A percentile compares a stretch with the other conserved stretches of the same genome.
These are phyloP conservation scores for Bovichtus variegatus DNA, from an alignment of 2,797 vertebrate species.

Conservation along the genomic window DNA sequence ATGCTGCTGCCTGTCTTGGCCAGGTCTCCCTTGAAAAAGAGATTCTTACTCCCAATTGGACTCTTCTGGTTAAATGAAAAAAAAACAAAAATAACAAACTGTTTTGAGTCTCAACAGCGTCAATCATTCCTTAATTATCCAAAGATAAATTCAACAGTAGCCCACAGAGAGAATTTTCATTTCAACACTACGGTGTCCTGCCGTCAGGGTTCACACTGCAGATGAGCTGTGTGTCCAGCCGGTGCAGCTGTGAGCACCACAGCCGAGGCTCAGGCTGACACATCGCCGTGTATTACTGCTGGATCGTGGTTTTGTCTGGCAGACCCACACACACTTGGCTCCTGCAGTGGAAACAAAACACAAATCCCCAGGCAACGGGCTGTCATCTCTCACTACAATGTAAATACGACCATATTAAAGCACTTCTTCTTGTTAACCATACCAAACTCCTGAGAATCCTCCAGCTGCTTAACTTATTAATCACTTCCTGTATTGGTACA, in stretches of 20 bases:
- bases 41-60: too few species aligned
- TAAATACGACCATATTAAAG: slow-evolving; percentile 82
- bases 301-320: slow-evolving; percentile 69
- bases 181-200: slow-evolving; percentile 6
- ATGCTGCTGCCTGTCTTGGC: too few species aligned
- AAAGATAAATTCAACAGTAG: not conserved
- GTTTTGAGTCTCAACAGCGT: not conserved
- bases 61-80: too few species aligned
- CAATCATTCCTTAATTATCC: not conserved
- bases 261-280: slow-evolving; percentile 63
- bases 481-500: slow-evolving; percentile 79
- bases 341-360: slow-evolving; percentile 74
- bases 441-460: slow-evolving; percentile 61
- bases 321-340: slow-evolving; percentile 73
- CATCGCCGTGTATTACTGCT: slow-evolving; percentile 61
- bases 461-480: slow-evolving; percentile 74
- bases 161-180: slow-evolving; percentile 5
- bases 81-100: not conserved
- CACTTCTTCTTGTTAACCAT: slow-evolving; percentile 64
- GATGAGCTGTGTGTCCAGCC: slow-evolving; percentile 39
- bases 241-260: slow-evolving; percentile 53
- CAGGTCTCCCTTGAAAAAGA: too few species aligned
- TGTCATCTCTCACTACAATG: slow-evolving; percentile 73
- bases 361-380: slow-evolving; percentile 73
- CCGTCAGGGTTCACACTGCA: slow-evolving; percentile 15